phyloP scores from a whole-genome alignment of 2,113 vertebrate genomes.

The Scomber japonicus region DNA sequence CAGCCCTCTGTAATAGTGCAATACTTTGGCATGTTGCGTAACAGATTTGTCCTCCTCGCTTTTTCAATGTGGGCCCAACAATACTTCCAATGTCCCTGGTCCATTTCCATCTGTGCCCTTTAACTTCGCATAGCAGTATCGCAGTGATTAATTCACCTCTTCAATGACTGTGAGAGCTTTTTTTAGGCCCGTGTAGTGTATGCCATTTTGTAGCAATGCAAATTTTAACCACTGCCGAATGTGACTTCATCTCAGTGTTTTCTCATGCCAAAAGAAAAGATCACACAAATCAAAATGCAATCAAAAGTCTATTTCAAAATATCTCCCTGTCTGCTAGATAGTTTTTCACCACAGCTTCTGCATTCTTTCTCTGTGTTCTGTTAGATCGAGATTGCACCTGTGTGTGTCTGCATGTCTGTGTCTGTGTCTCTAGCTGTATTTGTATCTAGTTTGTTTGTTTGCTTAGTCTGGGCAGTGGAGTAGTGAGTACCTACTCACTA shows the following conservation, averaged over 20 bases:
- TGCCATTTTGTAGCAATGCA: constrained; percentile 42
- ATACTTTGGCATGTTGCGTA: constrained; percentile 76
- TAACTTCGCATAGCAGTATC: constrained; percentile 39
- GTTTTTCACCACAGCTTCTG: neutral
- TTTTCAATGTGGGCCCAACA: constrained; percentile 51
- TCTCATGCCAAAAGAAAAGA: neutral
- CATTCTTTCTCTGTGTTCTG: neutral
- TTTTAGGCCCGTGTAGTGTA: constrained; percentile 27
- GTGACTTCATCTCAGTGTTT: constrained; percentile 15
- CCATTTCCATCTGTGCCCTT: constrained; percentile 69
- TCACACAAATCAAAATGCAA: constrained; percentile 17
- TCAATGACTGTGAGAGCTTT: constrained; percentile 56
- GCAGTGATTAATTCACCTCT: constrained; percentile 66
- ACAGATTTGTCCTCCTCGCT: constrained; percentile 64
- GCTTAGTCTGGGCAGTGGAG: neutral
- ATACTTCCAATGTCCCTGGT: constrained; percentile 63
- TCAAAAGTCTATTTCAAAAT: constrained; percentile 1
- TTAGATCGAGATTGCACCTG: neutral
- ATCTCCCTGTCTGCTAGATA: neutral
- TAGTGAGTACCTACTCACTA: neutral
- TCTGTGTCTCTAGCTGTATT: neutral
- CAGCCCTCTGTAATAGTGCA: constrained; percentile 62
- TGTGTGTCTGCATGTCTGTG: neutral
- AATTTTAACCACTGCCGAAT: constrained; percentile 31
- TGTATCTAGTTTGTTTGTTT: constrained; percentile 3